Evolutionary conservation across 2,888 invertebrate genomes (phyloP).

Genomic region (Erebia epiphron): DNA sequence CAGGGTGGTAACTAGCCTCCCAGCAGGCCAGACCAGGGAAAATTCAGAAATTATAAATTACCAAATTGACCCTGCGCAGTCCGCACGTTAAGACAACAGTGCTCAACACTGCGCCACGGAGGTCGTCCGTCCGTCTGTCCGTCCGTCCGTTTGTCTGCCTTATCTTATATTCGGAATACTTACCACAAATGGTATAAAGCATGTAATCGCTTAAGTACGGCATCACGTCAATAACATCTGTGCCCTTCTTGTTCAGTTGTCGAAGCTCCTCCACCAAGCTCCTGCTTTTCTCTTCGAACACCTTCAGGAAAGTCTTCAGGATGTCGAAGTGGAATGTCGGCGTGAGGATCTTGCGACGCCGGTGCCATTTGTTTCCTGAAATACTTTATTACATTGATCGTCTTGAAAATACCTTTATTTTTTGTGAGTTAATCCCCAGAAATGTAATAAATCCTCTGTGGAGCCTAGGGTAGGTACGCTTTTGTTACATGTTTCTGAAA

Average conservation of each 20-base stretch:
- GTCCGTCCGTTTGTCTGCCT: too few relatives aligned
- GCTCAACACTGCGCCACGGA: too few relatives aligned
- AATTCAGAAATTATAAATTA: too few relatives aligned
- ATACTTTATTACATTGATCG: constrained; percentile 9
- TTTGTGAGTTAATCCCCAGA: too few relatives aligned
- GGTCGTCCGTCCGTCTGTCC: too few relatives aligned
- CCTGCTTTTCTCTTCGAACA: constrained; percentile 60
- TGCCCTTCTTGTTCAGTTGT: constrained; percentile 46
- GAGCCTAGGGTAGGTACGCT: too few relatives aligned
- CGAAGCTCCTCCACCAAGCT: constrained; percentile 55
- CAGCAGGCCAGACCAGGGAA: too few relatives aligned
- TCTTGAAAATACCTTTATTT: neutral
- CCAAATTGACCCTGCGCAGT: too few relatives aligned
- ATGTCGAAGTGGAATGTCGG: constrained; percentile 86
- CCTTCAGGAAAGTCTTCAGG: constrained; percentile 64
- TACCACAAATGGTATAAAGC: constrained; percentile 87
- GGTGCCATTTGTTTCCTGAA: constrained; percentile 83
- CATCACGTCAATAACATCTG: constrained; percentile 74
- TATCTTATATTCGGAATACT: constrained; percentile 34
- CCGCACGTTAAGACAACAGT: too few relatives aligned
- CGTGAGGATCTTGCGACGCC: constrained; percentile 83
- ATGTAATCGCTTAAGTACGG: constrained; percentile 76
- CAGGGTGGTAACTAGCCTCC: too few relatives aligned
- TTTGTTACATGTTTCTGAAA: too few relatives aligned
- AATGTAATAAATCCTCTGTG: too few relatives aligned